Percentiles rank a stretch among this genome's conserved stretches.
phyloP scores from a whole-genome alignment of 2,113 vertebrate genomes.

The Polypterus senegalus region DNA sequence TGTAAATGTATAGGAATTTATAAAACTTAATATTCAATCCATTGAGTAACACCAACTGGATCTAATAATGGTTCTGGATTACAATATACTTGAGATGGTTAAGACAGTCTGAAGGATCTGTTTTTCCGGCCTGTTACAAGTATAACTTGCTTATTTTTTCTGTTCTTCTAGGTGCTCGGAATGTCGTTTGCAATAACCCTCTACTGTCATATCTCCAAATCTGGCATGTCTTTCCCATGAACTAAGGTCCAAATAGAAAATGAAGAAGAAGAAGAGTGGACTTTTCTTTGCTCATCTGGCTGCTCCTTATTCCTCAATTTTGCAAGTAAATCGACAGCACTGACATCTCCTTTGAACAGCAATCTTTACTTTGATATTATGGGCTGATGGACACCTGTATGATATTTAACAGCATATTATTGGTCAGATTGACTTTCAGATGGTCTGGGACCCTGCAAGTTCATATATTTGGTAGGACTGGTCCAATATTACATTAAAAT shows the following conservation, averaged over 20 bases:
- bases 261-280: background rate
- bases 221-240: constrained; percentile 22
- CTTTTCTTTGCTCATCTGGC: background rate
- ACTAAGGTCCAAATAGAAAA: constrained; percentile 48
- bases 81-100: background rate
- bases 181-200: constrained; percentile 66
- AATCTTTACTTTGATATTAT: too few relatives aligned
- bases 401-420: too few relatives aligned
- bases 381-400: too few relatives aligned
- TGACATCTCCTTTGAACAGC: too few relatives aligned
- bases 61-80: too few relatives aligned
- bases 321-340: too few relatives aligned
- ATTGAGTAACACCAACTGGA: background rate
- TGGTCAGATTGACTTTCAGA: too few relatives aligned
- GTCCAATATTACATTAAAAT: too few relatives aligned
- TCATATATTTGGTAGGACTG: too few relatives aligned
- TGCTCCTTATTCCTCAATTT: too few relatives aligned
- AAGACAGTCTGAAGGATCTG: background rate
- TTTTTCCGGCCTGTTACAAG: background rate
- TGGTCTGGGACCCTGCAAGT: too few relatives aligned
- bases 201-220: constrained; percentile 54
- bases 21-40: background rate
- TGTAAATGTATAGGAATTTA: background rate
- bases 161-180: constrained; percentile 44
- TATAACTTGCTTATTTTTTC: background rate